Conservation (phyloP, 2,888 invertebrate species). For the Strigamia crassipes region DNA sequence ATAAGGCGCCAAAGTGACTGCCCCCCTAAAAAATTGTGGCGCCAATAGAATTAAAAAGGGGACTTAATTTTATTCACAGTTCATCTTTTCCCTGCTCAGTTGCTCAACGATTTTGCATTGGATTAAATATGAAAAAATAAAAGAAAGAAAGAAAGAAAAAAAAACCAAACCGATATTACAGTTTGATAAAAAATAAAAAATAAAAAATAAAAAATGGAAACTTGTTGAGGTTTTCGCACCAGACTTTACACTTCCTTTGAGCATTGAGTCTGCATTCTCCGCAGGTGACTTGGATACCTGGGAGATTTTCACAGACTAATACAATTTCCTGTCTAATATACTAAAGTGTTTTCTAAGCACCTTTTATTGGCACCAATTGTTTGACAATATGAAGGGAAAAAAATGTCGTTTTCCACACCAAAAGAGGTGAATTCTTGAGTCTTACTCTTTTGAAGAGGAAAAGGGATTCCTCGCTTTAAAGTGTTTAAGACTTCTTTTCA, state of each 20-base stretch:
- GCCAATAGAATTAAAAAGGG: neutral
- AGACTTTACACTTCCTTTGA: neutral
- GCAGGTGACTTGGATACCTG: neutral
- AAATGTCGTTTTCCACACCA: neutral
- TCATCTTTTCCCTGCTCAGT: neutral
- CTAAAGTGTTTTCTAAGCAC: neutral
- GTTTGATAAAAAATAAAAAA: no score
- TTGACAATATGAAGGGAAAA: no score
- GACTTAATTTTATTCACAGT: neutral
- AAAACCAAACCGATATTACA: no score
- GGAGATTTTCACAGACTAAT: neutral
- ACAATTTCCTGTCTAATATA: neutral
- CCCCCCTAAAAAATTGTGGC: slow-evolving; percentile 10
- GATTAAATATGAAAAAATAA: no score
- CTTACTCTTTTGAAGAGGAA: neutral
- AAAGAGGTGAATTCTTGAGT: slow-evolving; percentile 4
- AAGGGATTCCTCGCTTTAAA: neutral
- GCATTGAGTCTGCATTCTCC: neutral
- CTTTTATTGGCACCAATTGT: neutral
- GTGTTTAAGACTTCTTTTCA: neutral
- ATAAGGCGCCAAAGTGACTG: slow-evolving; percentile 10
- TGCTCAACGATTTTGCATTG: neutral
- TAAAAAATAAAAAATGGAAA: neutral
- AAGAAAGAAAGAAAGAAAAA: no score
- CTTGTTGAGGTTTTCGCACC: neutral